Evolutionary conservation across 2,113 vertebrate genomes (phyloP), one percentile per base, ranked within the genome.

Genomic region (Sphaerodactylus townsendi): DNA sequence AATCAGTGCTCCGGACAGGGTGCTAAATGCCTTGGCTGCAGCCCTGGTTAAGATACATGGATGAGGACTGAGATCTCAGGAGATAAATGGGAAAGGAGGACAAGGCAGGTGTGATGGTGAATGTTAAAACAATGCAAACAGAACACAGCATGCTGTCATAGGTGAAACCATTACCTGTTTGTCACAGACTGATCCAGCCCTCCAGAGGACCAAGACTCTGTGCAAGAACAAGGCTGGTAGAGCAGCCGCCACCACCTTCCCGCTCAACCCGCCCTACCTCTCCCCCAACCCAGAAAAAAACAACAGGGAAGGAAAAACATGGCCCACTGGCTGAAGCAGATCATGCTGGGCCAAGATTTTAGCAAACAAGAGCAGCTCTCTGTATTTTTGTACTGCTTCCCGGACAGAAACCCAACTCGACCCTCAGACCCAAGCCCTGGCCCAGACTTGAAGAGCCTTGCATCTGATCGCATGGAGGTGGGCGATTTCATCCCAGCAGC

Each of bases 401-500:
- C 75, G 80, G 53, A 56, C 85, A 39, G 21, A 50, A 7, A 0
- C 64, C 19, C 39, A 17, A 14, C 19, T 11, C n/a, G 53, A 62
- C 28, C 28, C 44, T 35, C 41, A 11, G 11, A 37, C 65, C 35
- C 87, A 73, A 76, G 59, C 37, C 77, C 72, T 70, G 9, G 2
- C 30, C 70, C 85, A 30, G 17, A 84, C 82, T 37, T 68, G 77
- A 39, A 35, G 48, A 33, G n/a, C n/a, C n/a, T n/a, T 0, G 30
- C 4, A 0, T n/a, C 62, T 23, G 6, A 46, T 88, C 79, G 74
- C 2, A n/a, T n/a, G 0, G 88, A 85, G 79, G 89, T 86, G 50
- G n/a, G 65, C 68, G 87, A 70, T 89, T 93, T 94, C 93, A 93
- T 91, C 95, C n/a, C 91, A 90, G 91, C 69, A 39, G 46, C 19